These are phyloP conservation scores for Cynopterus brachyotis DNA, from an alignment of 2,113 vertebrate species.

Conservation along the genomic window DNA sequence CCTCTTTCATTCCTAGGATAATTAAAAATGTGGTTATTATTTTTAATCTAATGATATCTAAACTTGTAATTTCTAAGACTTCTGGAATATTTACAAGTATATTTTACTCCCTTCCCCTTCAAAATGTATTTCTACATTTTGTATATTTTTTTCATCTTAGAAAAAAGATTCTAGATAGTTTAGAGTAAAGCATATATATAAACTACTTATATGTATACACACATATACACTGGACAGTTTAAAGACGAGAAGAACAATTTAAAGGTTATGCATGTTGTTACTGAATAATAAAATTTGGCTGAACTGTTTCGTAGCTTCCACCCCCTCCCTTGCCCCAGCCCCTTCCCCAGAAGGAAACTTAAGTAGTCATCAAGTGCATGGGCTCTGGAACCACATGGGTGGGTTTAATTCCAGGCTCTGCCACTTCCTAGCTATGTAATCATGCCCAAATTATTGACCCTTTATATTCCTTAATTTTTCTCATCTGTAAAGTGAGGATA, in stretches of 20 bases:
- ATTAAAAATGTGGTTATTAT: background rate
- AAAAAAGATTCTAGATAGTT: background rate
- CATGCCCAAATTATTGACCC: background rate
- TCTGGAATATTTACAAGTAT: background rate
- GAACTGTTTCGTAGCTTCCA: background rate
- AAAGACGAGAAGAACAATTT: background rate
- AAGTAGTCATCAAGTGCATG: background rate
- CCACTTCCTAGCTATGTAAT: background rate
- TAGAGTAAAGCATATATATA: background rate
- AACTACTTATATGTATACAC: no score
- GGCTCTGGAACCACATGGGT: background rate
- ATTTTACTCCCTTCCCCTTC: background rate
- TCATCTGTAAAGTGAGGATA: background rate
- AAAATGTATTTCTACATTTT: background rate
- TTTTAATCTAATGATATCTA: conserved; percentile 1
- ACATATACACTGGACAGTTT: background rate
- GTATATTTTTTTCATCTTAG: background rate
- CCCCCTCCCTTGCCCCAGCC: accelerated
- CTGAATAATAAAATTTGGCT: background rate
- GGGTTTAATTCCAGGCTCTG: background rate
- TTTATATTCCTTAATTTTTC: background rate
- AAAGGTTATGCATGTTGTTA: background rate
- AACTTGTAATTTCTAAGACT: background rate
- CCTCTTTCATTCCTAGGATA: background rate
- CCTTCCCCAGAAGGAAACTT: background rate